Conservation (phyloP, 2,888 invertebrate genomes). For the Eristalis pertinax region DNA sequence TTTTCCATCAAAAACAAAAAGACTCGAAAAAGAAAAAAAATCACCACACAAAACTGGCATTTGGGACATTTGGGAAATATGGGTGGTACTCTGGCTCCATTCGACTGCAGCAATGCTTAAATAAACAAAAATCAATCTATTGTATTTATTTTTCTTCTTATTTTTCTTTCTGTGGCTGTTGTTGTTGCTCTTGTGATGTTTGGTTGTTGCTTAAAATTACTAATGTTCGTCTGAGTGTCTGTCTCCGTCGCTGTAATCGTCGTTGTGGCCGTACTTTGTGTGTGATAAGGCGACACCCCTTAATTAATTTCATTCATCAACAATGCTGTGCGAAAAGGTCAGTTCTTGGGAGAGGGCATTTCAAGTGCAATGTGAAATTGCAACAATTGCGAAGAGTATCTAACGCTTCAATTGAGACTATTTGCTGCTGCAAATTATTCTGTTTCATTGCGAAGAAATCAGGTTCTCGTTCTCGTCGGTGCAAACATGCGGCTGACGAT, state of each 20-base stretch:
- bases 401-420: background rate
- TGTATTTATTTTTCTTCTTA: slow-evolving; percentile 3
- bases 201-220: background rate
- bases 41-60: slow-evolving; percentile 23
- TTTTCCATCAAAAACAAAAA: slow-evolving; percentile 20
- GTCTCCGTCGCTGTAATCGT: background rate
- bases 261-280: slow-evolving; percentile 3
- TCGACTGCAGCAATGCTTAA: background rate
- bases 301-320: slow-evolving; percentile 21
- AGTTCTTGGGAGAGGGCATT: slow-evolving; percentile 45
- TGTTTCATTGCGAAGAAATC: background rate
- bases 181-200: background rate
- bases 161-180: background rate
- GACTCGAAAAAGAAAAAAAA: slow-evolving; percentile 15
- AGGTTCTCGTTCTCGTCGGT: background rate
- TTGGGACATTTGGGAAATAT: slow-evolving; percentile 33
- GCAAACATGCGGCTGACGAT: background rate
- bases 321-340: slow-evolving; percentile 8
- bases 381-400: background rate
- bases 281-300: slow-evolving; percentile 61
- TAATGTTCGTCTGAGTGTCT: slow-evolving; percentile 14
- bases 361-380: slow-evolving; percentile 58
- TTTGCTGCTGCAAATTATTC: background rate
- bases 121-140: slow-evolving; percentile 23
- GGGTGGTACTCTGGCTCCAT: slow-evolving; percentile 35